A percentile compares a stretch with the other conserved stretches of the same genome.
Evolutionary conservation across 2,888 invertebrate species (phyloP).

Genomic region (Dusona sp.): DNA sequence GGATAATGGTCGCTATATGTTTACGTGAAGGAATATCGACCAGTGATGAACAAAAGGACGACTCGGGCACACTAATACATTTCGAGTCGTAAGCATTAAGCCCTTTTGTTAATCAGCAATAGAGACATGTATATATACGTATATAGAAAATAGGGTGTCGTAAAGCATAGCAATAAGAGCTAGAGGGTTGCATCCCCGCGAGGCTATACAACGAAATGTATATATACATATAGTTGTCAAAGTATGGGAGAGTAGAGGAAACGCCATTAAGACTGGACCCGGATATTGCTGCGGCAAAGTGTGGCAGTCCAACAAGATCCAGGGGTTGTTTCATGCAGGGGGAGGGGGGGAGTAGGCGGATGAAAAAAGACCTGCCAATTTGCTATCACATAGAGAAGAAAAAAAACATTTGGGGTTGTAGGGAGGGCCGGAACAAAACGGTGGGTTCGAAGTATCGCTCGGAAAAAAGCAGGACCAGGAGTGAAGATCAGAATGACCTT

Average conservation of each 20-base stretch:
- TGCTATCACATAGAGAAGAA: slow-evolving; percentile 7
- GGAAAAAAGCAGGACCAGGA: not conserved
- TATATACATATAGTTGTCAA: slow-evolving; percentile 29
- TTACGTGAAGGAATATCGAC: not conserved
- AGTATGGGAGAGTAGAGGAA: slow-evolving; percentile 40
- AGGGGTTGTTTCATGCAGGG: slow-evolving; percentile 11
- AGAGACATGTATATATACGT: not conserved
- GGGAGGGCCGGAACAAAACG: not conserved
- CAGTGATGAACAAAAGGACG: slow-evolving; percentile 2
- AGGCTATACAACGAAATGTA: slow-evolving; percentile 33
- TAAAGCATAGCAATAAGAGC: slow-evolving; percentile 55
- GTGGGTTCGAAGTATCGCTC: not conserved
- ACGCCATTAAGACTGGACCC: slow-evolving; percentile 49
- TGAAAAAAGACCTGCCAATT: slow-evolving; percentile 40
- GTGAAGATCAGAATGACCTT: slow-evolving; percentile 1
- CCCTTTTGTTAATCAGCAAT: not conserved
- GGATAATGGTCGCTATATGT: slow-evolving; percentile 19
- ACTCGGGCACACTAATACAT: not conserved
- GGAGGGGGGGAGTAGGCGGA: slow-evolving; percentile 6
- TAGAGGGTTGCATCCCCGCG: slow-evolving; percentile 38
- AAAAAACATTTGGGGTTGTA: slow-evolving; percentile 7
- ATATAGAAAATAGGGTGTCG: slow-evolving; percentile 33
- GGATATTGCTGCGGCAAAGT: slow-evolving; percentile 49
- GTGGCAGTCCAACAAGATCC: slow-evolving; percentile 7
- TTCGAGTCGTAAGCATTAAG: not conserved